A percentile compares a stretch with the other conserved stretches of the same genome.
Conservation (phyloP, 2,113 vertebrate genomes). For the Scolopax mira region DNA sequence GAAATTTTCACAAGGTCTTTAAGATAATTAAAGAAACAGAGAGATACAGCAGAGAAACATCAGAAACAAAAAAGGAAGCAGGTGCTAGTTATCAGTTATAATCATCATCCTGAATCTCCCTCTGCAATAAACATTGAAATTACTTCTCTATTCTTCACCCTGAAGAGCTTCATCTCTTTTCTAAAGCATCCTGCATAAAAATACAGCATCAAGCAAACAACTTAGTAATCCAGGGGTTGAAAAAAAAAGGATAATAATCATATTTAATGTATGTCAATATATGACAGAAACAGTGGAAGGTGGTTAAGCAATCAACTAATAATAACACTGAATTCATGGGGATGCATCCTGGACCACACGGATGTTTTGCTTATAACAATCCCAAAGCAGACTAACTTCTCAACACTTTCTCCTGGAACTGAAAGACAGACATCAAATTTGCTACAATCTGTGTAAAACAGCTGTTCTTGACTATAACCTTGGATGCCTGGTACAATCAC, state of each 20-base stretch:
- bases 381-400: background rate
- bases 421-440: background rate
- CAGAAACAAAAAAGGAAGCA: background rate
- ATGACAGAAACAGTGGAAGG: background rate
- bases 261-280: background rate
- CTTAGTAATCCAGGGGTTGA: background rate
- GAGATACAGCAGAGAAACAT: background rate
- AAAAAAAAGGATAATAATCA: background rate
- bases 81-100: background rate
- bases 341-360: background rate
- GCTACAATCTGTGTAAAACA: slow-evolving; percentile 17
- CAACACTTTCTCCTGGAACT: background rate
- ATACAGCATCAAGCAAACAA: background rate
- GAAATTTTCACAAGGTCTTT: background rate
- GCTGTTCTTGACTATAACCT: background rate
- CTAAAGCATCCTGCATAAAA: background rate
- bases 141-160: background rate
- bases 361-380: background rate
- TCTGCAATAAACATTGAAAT: background rate
- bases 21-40: background rate
- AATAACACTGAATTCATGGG: background rate
- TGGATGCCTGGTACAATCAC: background rate
- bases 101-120: background rate
- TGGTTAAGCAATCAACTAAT: background rate
- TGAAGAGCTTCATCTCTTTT: background rate